Percentiles rank a stretch among this genome's conserved stretches.
Evolutionary conservation across 2,888 invertebrate species (phyloP).

Genomic region (Pheosia gnoma): DNA sequence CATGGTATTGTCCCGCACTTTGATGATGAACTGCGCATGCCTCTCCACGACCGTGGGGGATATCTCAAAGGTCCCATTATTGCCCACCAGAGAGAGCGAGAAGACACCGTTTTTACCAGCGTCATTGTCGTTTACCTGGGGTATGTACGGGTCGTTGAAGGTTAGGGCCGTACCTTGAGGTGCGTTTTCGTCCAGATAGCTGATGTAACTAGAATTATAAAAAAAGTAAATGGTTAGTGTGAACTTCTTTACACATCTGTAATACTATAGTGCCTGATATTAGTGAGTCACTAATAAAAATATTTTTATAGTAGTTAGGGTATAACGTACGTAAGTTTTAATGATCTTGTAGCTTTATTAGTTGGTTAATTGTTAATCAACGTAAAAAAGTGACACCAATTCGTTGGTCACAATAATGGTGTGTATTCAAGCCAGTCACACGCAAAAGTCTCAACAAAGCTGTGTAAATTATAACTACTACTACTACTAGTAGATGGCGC

Average conservation of each 20-base stretch:
- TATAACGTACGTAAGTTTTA: no score
- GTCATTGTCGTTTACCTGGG: slow-evolving; percentile 90
- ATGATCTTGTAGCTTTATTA: no score
- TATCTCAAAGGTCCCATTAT: slow-evolving; percentile 95
- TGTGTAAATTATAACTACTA: no score
- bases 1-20: slow-evolving; percentile 91
- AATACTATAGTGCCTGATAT: neutral
- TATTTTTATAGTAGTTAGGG: no score
- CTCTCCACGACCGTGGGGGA: slow-evolving; percentile 92
- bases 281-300: no score
- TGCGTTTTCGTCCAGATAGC: slow-evolving; percentile 91
- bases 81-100: slow-evolving; percentile 89
- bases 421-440: no score
- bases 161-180: slow-evolving; percentile 90
- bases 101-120: slow-evolving; percentile 93
- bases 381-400: no score
- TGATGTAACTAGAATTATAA: slow-evolving; percentile 85
- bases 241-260: neutral
- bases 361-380: no score
- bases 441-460: no score
- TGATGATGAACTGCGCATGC: slow-evolving; percentile 90
- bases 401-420: no score
- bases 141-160: slow-evolving; percentile 88
- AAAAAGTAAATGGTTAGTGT: neutral
- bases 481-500: no score